Percentiles rank a stretch among this genome's conserved stretches.
Conservation (phyloP, 2,888 invertebrate species). For the Matsumyia berberina region DNA sequence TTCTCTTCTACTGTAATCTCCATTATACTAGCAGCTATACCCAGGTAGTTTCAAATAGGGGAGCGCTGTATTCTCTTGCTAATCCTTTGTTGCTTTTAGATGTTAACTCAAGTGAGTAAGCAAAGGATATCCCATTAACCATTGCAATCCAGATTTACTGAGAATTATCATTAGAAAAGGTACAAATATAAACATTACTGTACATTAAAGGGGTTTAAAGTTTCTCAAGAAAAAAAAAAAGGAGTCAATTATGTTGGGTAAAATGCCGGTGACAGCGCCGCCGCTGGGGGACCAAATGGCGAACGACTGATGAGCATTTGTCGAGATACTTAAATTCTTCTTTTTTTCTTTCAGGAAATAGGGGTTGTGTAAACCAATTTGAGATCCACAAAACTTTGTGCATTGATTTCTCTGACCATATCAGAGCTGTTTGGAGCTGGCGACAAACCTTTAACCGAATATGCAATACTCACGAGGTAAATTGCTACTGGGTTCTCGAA, state of each 20-base stretch:
- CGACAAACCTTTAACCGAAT: too few species aligned
- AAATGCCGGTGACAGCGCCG: background rate
- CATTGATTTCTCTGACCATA: too few species aligned
- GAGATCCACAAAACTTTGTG: too few species aligned
- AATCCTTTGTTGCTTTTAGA: constrained; percentile 7
- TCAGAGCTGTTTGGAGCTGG: too few species aligned
- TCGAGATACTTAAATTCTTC: too few species aligned
- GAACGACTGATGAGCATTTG: background rate
- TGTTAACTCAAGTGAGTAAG: background rate
- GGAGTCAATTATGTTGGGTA: background rate
- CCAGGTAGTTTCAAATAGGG: background rate
- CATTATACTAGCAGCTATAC: background rate
- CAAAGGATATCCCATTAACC: background rate
- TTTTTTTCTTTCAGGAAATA: too few species aligned
- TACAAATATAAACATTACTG: background rate
- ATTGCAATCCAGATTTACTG: constrained; percentile 4
- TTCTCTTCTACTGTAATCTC: constrained; percentile 14
- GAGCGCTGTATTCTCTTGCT: background rate
- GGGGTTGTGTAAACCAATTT: too few species aligned
- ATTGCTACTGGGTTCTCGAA: too few species aligned
- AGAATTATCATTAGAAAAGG: constrained; percentile 18
- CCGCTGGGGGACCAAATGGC: too few species aligned
- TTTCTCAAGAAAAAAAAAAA: too few species aligned
- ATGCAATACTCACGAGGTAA: too few species aligned
- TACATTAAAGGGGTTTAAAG: background rate